Evolutionary conservation across 2,888 invertebrate species (phyloP).

Genomic region (Nomada fucata): DNA sequence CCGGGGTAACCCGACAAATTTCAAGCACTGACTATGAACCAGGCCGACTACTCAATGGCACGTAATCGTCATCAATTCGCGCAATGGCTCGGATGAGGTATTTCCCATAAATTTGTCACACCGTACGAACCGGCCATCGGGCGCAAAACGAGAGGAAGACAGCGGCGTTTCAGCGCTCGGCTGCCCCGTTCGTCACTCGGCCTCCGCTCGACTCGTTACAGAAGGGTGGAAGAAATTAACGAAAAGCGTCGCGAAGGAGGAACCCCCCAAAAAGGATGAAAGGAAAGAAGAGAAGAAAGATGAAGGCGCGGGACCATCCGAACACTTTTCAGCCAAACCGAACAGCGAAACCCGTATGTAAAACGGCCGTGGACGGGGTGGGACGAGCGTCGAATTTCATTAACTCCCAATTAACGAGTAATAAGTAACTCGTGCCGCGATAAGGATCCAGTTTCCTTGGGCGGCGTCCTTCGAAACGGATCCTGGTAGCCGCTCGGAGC

Average conservation of each 20-base stretch:
- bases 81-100: too few relatives aligned
- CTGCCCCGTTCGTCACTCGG: too few relatives aligned
- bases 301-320: slow-evolving; percentile 39
- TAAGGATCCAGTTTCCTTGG: slow-evolving; percentile 56
- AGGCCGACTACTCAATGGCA: too few relatives aligned
- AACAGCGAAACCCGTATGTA: slow-evolving; percentile 57
- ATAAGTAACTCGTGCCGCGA: slow-evolving; percentile 60
- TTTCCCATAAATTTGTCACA: neutral
- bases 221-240: neutral
- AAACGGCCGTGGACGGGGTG: slow-evolving; percentile 26
- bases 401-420: slow-evolving; percentile 61
- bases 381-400: slow-evolving; percentile 59
- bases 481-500: slow-evolving; percentile 44
- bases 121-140: neutral
- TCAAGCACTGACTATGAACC: too few relatives aligned
- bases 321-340: slow-evolving; percentile 37
- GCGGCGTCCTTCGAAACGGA: slow-evolving; percentile 51
- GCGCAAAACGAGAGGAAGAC: neutral
- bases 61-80: too few relatives aligned
- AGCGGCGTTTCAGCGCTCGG: too few relatives aligned
- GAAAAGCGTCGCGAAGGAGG: neutral
- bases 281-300: neutral
- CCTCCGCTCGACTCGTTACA: neutral
- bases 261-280: neutral
- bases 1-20: too few relatives aligned